Conservation (phyloP, 2,888 invertebrate species). For the Campoplex nolae region DNA sequence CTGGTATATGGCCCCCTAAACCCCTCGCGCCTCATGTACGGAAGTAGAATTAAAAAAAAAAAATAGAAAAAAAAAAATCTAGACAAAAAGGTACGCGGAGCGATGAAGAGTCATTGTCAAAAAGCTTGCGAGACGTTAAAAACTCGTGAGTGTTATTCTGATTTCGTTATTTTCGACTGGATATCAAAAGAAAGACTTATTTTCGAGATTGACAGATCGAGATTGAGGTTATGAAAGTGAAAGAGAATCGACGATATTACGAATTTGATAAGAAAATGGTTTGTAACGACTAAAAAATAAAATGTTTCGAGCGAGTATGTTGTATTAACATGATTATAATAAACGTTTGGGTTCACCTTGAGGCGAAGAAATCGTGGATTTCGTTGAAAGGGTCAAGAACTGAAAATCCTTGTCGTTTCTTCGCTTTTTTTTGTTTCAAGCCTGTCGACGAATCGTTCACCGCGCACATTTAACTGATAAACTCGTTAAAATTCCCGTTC, state of each 20-base stretch:
- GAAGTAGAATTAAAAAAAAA: constrained; percentile 4
- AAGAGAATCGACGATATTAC: too few relatives aligned
- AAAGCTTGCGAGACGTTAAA: not conserved
- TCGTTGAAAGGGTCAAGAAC: not conserved
- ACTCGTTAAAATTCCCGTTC: not conserved
- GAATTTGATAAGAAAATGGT: too few relatives aligned
- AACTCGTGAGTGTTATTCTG: not conserved
- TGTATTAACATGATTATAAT: too few relatives aligned
- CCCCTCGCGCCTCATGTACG: constrained; percentile 67
- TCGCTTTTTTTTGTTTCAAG: too few relatives aligned
- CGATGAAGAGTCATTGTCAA: not conserved
- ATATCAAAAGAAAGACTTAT: not conserved
- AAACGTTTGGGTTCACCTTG: not conserved
- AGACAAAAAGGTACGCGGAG: constrained; percentile 8
- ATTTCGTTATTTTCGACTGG: not conserved
- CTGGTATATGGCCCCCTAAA: constrained; percentile 63
- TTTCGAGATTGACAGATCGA: not conserved
- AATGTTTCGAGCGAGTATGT: too few relatives aligned
- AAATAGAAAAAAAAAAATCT: not conserved
- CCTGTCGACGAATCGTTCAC: not conserved
- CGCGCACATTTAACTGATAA: not conserved
- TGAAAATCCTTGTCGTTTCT: not conserved
- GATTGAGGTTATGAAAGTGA: too few relatives aligned
- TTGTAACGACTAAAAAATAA: too few relatives aligned
- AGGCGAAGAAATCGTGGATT: not conserved